Evolutionary conservation across 2,113 vertebrate genomes (phyloP).

Genomic region (Amazona vittata): DNA sequence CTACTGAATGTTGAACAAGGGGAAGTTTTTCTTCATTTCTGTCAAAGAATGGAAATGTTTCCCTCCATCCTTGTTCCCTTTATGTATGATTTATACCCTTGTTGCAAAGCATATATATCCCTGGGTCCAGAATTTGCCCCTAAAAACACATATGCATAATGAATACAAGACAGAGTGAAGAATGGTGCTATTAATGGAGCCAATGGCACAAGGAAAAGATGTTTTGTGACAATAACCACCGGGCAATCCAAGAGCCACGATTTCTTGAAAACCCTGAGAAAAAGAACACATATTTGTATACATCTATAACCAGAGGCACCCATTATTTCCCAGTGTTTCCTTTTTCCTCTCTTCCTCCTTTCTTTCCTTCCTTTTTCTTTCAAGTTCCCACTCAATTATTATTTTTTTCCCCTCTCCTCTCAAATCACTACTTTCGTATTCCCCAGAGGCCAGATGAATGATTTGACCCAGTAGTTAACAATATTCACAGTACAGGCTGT

Average conservation of each 20-base stretch:
- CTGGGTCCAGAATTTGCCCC: not conserved
- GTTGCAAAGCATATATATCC: not conserved
- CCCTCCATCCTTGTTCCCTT: not conserved
- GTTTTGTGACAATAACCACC: not conserved
- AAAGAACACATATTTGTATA: not conserved
- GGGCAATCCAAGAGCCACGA: not conserved
- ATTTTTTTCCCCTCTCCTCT: not conserved
- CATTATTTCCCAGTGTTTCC: not conserved
- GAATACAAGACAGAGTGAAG: not conserved
- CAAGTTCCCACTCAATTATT: not conserved
- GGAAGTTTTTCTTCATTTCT: not conserved
- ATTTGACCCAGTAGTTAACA: not conserved
- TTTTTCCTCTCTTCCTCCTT: not conserved
- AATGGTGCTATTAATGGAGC: not conserved
- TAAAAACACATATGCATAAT: not conserved
- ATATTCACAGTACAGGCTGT: not conserved
- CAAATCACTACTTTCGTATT: not conserved
- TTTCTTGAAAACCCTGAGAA: not conserved
- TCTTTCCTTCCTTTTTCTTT: not conserved
- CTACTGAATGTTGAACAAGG: not conserved
- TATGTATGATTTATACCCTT: not conserved
- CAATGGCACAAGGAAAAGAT: not conserved
- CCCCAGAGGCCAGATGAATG: not conserved
- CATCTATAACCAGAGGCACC: not conserved
- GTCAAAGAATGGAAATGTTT: not conserved